phyloP scores from a whole-genome alignment of 35 echinoderm and acorn worm species.

The Patiria miniata region DNA sequence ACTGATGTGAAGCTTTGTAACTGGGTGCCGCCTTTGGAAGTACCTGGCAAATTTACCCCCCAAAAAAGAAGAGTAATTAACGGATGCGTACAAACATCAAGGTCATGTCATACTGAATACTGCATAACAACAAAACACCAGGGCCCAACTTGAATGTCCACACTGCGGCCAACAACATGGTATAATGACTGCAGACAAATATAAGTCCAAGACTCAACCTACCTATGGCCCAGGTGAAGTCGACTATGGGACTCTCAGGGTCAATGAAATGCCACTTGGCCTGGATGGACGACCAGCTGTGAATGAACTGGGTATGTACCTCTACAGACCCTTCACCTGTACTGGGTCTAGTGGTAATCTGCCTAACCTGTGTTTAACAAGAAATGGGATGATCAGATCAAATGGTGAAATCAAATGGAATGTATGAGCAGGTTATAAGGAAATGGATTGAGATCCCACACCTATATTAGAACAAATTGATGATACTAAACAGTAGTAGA shows the following conservation, averaged over 20 bases:
- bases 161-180: not conserved
- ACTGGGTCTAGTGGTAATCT: not conserved
- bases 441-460: too few species aligned
- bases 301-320: slow-evolving; percentile 34
- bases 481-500: too few species aligned
- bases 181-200: not conserved
- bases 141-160: too few species aligned
- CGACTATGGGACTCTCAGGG: slow-evolving; percentile 28
- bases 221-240: slow-evolving; percentile 51
- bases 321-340: slow-evolving; percentile 22
- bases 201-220: not conserved
- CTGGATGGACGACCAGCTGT: slow-evolving; percentile 38
- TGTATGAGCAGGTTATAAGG: too few species aligned
- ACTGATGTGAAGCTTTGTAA: slow-evolving; percentile 39
- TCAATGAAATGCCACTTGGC: slow-evolving; percentile 44
- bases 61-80: too few species aligned
- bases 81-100: too few species aligned
- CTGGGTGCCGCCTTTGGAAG: slow-evolving; percentile 39
- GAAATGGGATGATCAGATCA: too few species aligned
- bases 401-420: too few species aligned
- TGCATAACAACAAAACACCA: too few species aligned
- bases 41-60: slow-evolving; percentile 10
- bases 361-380: too few species aligned
- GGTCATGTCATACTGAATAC: too few species aligned
- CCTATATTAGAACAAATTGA: not conserved